Evolutionary conservation across 1,140 invertebrate species (phyloP).

Genomic region (fruit fly (Drosophila melanogaster)): Release_6_plus_ISO1_MT NT_033779.5:20121001-20121500

Average conservation of each 20-base stretch:
- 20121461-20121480: conserved; percentile 44
- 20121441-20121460: conserved; percentile 47
- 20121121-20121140: too few species aligned
- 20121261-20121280: neutral
- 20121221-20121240: too few species aligned
- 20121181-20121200: too few species aligned
- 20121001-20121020: too few species aligned
- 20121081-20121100: too few species aligned
- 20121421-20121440: conserved; percentile 1
- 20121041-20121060: too few species aligned
- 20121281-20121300: neutral
- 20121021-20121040: too few species aligned
- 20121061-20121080: too few species aligned
- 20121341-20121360: conserved; percentile 2
- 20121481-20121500: conserved; percentile 71
- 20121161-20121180: too few species aligned
- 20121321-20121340: conserved; percentile 8
- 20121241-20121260: conserved; percentile 2
- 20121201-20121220: too few species aligned
- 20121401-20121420: conserved; percentile 1
- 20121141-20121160: too few species aligned
- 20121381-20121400: neutral
- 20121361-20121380: conserved; percentile 17
- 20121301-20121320: neutral
- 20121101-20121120: too few species aligned